A percentile compares a stretch with the other conserved stretches of the same genome.
Evolutionary conservation across 2,113 vertebrate genomes (phyloP).

Genomic region (Rhinopomastus cyanomelas): DNA sequence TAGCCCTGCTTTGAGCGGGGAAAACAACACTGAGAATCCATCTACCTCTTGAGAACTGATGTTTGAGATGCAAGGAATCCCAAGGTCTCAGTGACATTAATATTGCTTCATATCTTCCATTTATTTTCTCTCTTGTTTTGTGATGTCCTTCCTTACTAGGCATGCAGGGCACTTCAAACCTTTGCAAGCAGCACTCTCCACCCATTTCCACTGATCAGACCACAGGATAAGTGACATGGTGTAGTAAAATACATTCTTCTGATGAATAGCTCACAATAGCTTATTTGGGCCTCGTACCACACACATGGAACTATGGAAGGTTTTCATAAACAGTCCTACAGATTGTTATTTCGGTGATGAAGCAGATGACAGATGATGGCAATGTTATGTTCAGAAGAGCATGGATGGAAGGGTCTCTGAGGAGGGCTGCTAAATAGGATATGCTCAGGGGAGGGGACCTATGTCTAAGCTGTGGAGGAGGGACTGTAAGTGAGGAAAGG

Average conservation of each 20-base stretch:
- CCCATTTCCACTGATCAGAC: neutral
- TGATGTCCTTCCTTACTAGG: neutral
- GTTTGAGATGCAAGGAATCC: neutral
- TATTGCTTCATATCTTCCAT: neutral
- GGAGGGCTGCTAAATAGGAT: neutral
- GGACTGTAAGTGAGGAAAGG: neutral
- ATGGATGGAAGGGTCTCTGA: neutral
- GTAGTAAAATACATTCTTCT: neutral
- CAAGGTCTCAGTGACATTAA: neutral
- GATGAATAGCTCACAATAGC: neutral
- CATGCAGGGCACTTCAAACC: neutral
- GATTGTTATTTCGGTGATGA: neutral
- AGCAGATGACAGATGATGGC: neutral
- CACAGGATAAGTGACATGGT: accelerated
- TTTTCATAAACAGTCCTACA: neutral
- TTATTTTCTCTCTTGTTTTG: neutral
- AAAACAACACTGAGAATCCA: neutral
- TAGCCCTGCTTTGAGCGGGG: neutral
- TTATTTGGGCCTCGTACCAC: neutral
- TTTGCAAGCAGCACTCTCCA: neutral
- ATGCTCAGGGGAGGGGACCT: neutral
- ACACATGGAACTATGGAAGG: accelerated
- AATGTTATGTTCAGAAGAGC: neutral
- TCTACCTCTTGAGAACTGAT: neutral
- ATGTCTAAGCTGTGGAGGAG: neutral